phyloP scores from a whole-genome alignment of 2,888 invertebrate species.

The Melinaea marsaeus region DNA sequence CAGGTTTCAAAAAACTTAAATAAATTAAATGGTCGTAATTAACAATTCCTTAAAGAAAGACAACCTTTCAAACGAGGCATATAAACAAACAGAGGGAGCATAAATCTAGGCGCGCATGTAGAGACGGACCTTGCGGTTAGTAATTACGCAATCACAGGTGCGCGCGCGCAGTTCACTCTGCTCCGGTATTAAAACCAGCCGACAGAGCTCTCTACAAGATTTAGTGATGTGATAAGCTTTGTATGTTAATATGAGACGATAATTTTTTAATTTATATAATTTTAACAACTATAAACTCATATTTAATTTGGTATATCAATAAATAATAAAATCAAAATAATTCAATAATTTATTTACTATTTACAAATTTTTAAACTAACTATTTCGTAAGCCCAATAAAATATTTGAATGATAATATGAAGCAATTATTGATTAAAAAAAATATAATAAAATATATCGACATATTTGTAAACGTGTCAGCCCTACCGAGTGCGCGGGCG shows the following conservation, averaged over 20 bases:
- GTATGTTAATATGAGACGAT: too few relatives aligned
- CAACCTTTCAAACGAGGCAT: constrained; percentile 1
- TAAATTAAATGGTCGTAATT: constrained; percentile 1
- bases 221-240: too few relatives aligned
- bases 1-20: background rate
- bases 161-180: constrained; percentile 33
- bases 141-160: constrained; percentile 40
- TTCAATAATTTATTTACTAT: too few relatives aligned
- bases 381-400: too few relatives aligned
- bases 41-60: constrained; percentile 6
- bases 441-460: constrained; percentile 1
- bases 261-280: too few relatives aligned
- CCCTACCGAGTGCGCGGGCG: constrained; percentile 34
- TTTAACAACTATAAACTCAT: too few relatives aligned
- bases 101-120: constrained; percentile 2
- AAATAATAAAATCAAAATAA: too few relatives aligned
- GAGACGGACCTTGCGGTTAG: constrained; percentile 14
- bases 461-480: constrained; percentile 19
- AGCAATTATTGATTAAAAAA: background rate
- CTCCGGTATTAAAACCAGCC: constrained; percentile 38
- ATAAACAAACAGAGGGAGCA: background rate
- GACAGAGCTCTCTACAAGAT: constrained; percentile 6
- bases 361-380: too few relatives aligned
- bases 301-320: too few relatives aligned
- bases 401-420: too few relatives aligned